Conservation (phyloP, 2,797 vertebrate genomes). For the Gila robusta region DNA sequence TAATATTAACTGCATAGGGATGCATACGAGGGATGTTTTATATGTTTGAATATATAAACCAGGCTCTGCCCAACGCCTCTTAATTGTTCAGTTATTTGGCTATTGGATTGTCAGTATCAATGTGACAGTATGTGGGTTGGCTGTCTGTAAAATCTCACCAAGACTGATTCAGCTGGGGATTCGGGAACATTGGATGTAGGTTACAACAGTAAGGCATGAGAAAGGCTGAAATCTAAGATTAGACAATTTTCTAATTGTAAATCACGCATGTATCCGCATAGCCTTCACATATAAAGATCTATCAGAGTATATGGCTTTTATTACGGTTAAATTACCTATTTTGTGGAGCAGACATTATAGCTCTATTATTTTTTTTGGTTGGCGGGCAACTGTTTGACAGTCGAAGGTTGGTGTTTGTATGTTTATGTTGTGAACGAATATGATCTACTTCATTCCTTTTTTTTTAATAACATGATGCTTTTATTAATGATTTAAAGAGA, state of each 20-base stretch:
- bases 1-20: not conserved
- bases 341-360: not conserved
- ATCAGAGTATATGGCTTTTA: not conserved
- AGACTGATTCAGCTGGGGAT: constrained; percentile 27
- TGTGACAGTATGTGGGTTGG: constrained; percentile 45
- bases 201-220: constrained; percentile 30
- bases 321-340: not conserved
- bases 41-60: not conserved
- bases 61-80: not conserved
- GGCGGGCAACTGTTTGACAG: constrained; percentile 6
- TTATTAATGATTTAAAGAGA: constrained; percentile 6
- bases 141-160: constrained; percentile 31
- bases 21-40: not conserved
- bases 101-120: constrained; percentile 18
- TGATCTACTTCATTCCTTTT: not conserved
- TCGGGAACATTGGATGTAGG: constrained; percentile 37
- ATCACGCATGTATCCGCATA: not conserved
- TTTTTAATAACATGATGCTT: not conserved
- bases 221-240: constrained; percentile 18
- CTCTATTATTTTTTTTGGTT: not conserved
- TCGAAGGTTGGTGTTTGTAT: not conserved
- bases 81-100: constrained; percentile 12
- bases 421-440: not conserved
- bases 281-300: not conserved
- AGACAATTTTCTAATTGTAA: constrained; percentile 12